Evolutionary conservation across 1,140 invertebrate genomes (phyloP).

Genomic region (Acyrthosiphon pisum): DNA sequence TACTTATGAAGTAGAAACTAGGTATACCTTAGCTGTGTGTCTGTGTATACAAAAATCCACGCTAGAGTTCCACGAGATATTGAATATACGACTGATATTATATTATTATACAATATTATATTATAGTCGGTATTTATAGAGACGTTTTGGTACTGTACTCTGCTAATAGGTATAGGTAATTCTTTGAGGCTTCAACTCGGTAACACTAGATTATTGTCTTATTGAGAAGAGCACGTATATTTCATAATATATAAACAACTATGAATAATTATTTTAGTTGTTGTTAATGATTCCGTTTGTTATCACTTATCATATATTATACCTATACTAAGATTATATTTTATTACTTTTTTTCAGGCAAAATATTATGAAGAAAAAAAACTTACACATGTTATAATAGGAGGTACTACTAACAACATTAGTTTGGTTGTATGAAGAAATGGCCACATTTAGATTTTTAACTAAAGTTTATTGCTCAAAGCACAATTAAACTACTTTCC

Average conservation of each 20-base stretch:
- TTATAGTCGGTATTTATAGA: background rate
- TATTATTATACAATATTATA: background rate
- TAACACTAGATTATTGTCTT: background rate
- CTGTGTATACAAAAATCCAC: no score
- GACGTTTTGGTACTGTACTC: background rate
- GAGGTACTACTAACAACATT: constrained; percentile 67
- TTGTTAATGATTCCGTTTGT: constrained; percentile 28
- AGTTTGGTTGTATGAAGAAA: constrained; percentile 74
- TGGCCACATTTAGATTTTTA: constrained; percentile 37
- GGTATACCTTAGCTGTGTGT: no score
- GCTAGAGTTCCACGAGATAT: background rate
- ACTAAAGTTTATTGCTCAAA: constrained; percentile 30
- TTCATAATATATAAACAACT: background rate
- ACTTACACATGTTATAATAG: constrained; percentile 70
- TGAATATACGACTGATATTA: background rate
- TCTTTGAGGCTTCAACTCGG: background rate
- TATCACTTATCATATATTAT: background rate
- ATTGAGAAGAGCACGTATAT: background rate
- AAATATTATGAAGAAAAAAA: constrained; percentile 69
- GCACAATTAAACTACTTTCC: constrained; percentile 12
- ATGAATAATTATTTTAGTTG: constrained; percentile 21
- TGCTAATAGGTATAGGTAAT: background rate
- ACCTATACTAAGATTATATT: background rate
- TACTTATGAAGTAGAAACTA: background rate
- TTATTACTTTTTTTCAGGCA: constrained; percentile 64